These are phyloP conservation scores for Ataeniobius toweri DNA, from an alignment of 2,797 vertebrate species.

Conservation along the genomic window DNA sequence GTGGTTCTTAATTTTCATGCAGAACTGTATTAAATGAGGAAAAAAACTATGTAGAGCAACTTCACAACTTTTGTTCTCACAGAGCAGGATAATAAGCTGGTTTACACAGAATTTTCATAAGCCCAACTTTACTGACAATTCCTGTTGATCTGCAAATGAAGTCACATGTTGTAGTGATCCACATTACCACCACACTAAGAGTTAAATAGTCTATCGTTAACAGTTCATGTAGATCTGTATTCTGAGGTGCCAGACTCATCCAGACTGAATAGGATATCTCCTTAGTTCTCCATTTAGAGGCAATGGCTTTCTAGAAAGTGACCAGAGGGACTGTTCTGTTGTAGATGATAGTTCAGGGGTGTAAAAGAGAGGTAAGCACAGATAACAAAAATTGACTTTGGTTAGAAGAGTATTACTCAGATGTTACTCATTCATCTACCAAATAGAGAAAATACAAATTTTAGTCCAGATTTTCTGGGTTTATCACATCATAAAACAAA, in stretches of 20 bases:
- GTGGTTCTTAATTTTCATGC: neutral
- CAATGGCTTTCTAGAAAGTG: neutral
- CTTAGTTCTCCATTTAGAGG: neutral
- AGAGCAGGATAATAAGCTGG: conserved; percentile 7
- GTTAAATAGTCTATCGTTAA: neutral
- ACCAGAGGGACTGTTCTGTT: neutral
- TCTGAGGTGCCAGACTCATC: neutral
- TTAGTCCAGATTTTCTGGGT: too few relatives aligned
- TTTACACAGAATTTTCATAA: conserved; percentile 5
- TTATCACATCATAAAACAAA: too few relatives aligned
- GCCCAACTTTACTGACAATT: conserved; percentile 7
- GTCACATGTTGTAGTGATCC: neutral
- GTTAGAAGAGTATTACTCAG: neutral
- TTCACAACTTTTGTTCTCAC: conserved; percentile 34
- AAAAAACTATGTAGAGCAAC: conserved; percentile 27
- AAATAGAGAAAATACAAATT: neutral
- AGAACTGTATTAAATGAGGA: conserved; percentile 3
- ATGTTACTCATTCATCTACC: neutral
- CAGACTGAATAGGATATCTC: neutral
- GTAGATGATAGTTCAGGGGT: neutral
- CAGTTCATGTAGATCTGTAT: neutral
- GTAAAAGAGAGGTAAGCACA: too few relatives aligned
- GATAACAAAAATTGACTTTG: neutral
- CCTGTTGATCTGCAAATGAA: conserved; percentile 15
- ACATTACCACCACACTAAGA: neutral